Percentiles rank a stretch among this genome's conserved stretches.
Conservation (phyloP, 2,113 vertebrate species). For the Sialia sialis region DNA sequence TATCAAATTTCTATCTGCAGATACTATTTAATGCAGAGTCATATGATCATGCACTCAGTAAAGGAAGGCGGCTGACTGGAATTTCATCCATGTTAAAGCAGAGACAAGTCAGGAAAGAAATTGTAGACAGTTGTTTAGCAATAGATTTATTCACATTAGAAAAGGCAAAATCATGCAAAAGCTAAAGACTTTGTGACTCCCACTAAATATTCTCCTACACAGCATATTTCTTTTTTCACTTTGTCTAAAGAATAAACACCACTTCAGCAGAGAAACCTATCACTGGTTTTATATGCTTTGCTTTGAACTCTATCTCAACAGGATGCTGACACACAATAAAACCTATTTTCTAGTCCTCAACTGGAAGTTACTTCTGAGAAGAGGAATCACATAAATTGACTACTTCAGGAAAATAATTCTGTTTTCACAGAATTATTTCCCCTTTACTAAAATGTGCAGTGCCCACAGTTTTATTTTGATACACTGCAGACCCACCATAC, state of each 20-base stretch:
- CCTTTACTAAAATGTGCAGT: not conserved
- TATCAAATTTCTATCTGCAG: not conserved
- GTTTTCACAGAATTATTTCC: not conserved
- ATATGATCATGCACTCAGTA: slow-evolving; percentile 12
- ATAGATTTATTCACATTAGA: slow-evolving; percentile 14
- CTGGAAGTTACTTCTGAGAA: not conserved
- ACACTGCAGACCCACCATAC: not conserved
- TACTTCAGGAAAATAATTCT: not conserved
- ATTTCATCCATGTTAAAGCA: slow-evolving; percentile 39
- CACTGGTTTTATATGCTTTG: not conserved
- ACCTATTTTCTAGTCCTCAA: not conserved
- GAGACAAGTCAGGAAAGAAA: not conserved
- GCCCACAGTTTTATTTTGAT: not conserved
- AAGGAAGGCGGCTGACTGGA: slow-evolving; percentile 13
- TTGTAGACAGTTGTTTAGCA: not conserved
- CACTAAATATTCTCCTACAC: not conserved
- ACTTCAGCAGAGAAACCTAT: not conserved
- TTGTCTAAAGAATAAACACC: not conserved
- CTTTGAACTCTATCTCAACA: not conserved
- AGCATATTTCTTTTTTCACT: not conserved
- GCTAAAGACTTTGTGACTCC: not conserved
- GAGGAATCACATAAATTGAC: not conserved
- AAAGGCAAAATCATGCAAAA: not conserved
- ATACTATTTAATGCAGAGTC: not conserved
- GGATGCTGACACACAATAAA: not conserved